Base-by-base conservation (phyloP, 2,797 vertebrate species). In the Smutsia temminckii region DNA sequence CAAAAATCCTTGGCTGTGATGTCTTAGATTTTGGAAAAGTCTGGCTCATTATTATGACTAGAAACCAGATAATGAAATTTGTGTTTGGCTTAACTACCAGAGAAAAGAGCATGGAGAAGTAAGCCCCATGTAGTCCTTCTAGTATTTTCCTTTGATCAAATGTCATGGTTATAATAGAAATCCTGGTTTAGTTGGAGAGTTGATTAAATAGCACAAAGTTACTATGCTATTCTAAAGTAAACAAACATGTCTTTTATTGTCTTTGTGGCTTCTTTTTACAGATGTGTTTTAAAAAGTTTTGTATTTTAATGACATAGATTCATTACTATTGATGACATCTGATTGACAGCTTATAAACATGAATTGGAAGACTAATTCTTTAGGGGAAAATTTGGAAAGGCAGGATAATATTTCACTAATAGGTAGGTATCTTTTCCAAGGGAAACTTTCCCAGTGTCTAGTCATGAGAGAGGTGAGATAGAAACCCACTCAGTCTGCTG, bases 31-130 rank as follows among this genome's bases (percentile, higher is more conserved):
- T 92, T 86, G 53, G 29, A 95, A 96, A 3, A 96, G 21, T 74
- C 63, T 79, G 89, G 72, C 18, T 84, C 53, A 71, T 94, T 96
- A 85, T 29, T 86, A 57, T 69, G 77, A 95, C 92, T 95, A 94
- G 94, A 98, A 98, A 97, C 97, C 63, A 72, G 85, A 83, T 94
- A 91, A 96, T 95, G 94, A 95, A 94, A 96, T 96, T 81, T 95
- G 74, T 97, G 64, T 97, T 98, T 98, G 96, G 95, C 97, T 98
- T 98, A 86, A 97, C 97, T 98, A 88, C 96, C 93, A 97, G 74
- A 97, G 94, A 97, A 98, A 97, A 97, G 37, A 84, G 75, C 93
- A 69, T 66, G 20, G 94, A 86, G 87, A 97, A 95, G 95, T 97
- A 97, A 97, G 34, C 63, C 46, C 42, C 81, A 59, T 85, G 77